These are phyloP conservation scores for Heliconius ismenius DNA, from an alignment of 2,888 invertebrate species.

Conservation along the genomic window DNA sequence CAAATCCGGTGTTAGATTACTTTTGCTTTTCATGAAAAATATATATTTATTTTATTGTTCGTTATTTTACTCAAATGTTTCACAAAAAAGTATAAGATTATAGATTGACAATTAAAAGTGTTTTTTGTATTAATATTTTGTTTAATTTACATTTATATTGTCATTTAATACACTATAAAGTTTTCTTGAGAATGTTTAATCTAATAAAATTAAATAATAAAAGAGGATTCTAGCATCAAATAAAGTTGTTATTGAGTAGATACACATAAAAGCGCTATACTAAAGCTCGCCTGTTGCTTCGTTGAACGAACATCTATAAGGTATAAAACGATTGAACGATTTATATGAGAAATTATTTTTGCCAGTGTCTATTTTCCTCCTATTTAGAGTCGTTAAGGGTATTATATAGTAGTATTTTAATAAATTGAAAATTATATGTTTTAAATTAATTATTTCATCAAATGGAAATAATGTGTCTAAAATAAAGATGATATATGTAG, in stretches of 20 bases:
- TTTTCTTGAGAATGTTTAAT: background rate
- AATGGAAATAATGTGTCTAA: too few relatives aligned
- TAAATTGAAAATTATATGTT: background rate
- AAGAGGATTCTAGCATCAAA: background rate
- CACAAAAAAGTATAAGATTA: background rate
- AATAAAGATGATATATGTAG: too few relatives aligned
- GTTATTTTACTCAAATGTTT: background rate
- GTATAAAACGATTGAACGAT: constrained; percentile 36
- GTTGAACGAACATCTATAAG: constrained; percentile 28
- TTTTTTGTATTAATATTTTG: background rate
- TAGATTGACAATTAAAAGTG: too few relatives aligned
- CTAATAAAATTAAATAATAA: constrained; percentile 17
- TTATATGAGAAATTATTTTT: constrained; percentile 15
- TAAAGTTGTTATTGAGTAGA: constrained; percentile 25
- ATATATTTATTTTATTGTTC: background rate
- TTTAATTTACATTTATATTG: background rate
- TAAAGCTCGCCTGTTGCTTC: constrained; percentile 39
- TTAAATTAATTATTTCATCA: too few relatives aligned
- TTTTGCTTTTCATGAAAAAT: constrained; percentile 32
- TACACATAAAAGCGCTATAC: constrained; percentile 20
- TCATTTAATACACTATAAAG: background rate
- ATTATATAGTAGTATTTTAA: background rate
- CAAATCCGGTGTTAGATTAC: constrained; percentile 43
- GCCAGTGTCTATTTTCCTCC: constrained; percentile 5
- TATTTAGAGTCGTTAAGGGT: background rate